A percentile compares a stretch with the other conserved stretches of the same genome.
Evolutionary conservation across 2,113 vertebrate genomes (phyloP).

Genomic region (Pseudolaguvia tuberculata): DNA sequence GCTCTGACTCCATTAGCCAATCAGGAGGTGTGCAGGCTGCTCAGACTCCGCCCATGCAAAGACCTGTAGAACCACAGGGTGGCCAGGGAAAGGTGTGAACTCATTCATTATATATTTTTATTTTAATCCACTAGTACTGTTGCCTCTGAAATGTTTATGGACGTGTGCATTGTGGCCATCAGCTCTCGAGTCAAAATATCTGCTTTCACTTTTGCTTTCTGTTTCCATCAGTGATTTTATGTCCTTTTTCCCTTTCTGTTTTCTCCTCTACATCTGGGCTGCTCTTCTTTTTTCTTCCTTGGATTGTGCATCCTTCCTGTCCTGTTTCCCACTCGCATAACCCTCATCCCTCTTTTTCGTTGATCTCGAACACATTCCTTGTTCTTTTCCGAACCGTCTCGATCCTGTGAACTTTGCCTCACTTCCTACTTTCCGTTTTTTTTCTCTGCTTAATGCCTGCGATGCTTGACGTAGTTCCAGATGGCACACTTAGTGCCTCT

Average conservation of each 20-base stretch:
- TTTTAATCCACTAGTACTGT: not conserved
- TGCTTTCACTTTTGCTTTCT: conserved; percentile 35
- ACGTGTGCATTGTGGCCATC: not conserved
- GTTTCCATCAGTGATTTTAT: conserved; percentile 40
- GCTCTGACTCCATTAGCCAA: conserved; percentile 72
- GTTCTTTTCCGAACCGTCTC: not conserved
- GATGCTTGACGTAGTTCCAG: conserved; percentile 74
- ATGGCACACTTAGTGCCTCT: conserved; percentile 86
- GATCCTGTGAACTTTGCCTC: not conserved
- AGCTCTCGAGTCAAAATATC: conserved; percentile 24
- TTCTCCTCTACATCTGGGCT: conserved; percentile 26
- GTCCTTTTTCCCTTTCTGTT: conserved; percentile 44
- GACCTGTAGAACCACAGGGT: conserved; percentile 87
- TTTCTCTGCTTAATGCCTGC: not conserved
- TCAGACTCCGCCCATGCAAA: conserved; percentile 89
- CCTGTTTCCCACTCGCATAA: conserved; percentile 5
- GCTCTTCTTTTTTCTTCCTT: conserved; percentile 18
- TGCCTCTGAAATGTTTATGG: too few species aligned
- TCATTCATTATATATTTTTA: too few species aligned
- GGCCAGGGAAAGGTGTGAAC: conserved; percentile 82
- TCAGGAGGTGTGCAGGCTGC: conserved; percentile 67
- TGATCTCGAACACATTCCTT: not conserved
- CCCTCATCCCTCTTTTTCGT: not conserved
- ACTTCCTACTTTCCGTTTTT: not conserved
- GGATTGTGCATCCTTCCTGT: not conserved